These are phyloP conservation scores for Cassiopea xamachana DNA, from an alignment of 30 jellyfish, hydroid and myxozoan genomes.

Conservation along the genomic window DNA sequence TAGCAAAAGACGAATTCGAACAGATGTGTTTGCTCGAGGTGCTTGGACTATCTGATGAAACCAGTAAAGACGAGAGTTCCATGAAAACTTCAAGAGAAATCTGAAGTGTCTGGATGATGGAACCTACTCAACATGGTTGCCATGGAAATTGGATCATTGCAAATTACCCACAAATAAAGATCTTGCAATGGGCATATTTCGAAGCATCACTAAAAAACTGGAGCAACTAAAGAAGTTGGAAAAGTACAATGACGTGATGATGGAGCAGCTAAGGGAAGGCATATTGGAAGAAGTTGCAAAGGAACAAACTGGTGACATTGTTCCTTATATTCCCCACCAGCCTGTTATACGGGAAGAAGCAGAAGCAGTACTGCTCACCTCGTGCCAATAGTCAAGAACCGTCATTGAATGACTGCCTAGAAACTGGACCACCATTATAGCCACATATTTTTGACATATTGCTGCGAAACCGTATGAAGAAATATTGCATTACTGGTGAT, in stretches of 20 bases:
- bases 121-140: conserved; percentile 45
- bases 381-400: conserved; percentile 45
- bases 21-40: conserved; percentile 39
- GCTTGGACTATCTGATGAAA: conserved; percentile 41
- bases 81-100: conserved; percentile 49
- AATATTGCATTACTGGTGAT: conserved; percentile 76
- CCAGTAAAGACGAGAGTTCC: conserved; percentile 45
- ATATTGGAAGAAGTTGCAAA: conserved; percentile 72
- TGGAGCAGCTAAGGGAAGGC: conserved; percentile 73
- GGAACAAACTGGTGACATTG: conserved; percentile 62
- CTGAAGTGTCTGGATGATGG: conserved; percentile 67
- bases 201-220: conserved; percentile 46
- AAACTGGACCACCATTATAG: conserved; percentile 80
- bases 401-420: conserved; percentile 87
- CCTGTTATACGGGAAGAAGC: conserved; percentile 72
- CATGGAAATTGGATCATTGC: conserved; percentile 54
- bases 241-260: conserved; percentile 64
- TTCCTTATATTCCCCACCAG: conserved; percentile 81
- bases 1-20: conserved; percentile 40
- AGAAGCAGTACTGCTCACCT: conserved; percentile 70
- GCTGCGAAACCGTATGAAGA: conserved; percentile 76
- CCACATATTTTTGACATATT: conserved; percentile 58
- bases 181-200: conserved; percentile 57
- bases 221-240: conserved; percentile 59
- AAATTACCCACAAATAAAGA: conserved; percentile 51